Conservation (phyloP, 2,888 invertebrate species). For the Labia minor region DNA sequence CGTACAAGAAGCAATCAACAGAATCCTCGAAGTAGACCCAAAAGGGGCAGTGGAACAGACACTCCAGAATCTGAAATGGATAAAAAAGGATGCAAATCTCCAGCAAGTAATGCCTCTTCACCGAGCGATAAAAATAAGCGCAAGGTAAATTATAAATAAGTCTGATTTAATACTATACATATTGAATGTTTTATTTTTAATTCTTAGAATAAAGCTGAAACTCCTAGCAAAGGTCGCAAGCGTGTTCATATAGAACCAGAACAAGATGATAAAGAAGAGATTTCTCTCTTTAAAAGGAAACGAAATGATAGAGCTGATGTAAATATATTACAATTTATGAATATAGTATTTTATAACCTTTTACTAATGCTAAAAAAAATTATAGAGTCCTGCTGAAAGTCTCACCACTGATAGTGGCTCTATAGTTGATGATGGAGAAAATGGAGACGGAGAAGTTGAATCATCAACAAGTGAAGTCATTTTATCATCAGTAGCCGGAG, state of each 20-base stretch:
- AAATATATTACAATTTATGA: slow-evolving; percentile 21
- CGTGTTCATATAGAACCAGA: slow-evolving; percentile 40
- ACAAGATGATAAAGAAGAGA: slow-evolving; percentile 41
- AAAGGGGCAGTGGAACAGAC: slow-evolving; percentile 43
- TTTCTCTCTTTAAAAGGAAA: slow-evolving; percentile 40
- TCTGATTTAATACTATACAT: too few species aligned
- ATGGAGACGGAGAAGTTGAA: slow-evolving; percentile 39
- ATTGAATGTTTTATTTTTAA: not conserved
- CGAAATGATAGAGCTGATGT: slow-evolving; percentile 40
- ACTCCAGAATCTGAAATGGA: slow-evolving; percentile 35
- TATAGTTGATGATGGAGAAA: slow-evolving; percentile 54
- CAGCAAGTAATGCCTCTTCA: slow-evolving; percentile 32
- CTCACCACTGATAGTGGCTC: slow-evolving; percentile 77
- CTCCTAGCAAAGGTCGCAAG: slow-evolving; percentile 45
- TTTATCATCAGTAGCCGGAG: not conserved
- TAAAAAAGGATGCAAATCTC: slow-evolving; percentile 34
- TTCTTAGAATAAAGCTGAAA: slow-evolving; percentile 34
- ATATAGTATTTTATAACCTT: too few species aligned
- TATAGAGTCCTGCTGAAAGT: slow-evolving; percentile 65
- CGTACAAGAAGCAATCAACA: slow-evolving; percentile 37
- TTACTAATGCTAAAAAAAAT: not conserved
- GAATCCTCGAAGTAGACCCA: slow-evolving; percentile 40
- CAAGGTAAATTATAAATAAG: slow-evolving; percentile 27
- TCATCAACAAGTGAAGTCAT: not conserved
- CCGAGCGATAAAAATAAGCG: slow-evolving; percentile 38